These are phyloP conservation scores for Idaea biselata DNA, from an alignment of 2,888 invertebrate species.

Conservation along the genomic window DNA sequence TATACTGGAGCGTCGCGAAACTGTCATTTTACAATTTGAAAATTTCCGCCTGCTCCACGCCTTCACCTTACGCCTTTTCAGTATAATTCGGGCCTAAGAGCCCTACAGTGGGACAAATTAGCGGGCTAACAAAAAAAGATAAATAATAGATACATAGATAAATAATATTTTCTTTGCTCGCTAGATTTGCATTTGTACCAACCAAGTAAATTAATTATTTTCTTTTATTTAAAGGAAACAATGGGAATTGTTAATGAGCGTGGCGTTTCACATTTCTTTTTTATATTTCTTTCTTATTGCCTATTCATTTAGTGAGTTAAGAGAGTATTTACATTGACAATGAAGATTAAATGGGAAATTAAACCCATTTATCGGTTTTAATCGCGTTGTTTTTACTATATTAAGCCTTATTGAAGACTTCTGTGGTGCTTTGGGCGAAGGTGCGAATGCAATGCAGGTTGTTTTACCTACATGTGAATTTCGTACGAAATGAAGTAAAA, in stretches of 20 bases:
- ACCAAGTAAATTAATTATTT: conserved; percentile 64
- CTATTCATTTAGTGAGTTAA: conserved; percentile 49
- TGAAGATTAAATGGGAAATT: neutral
- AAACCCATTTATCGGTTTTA: neutral
- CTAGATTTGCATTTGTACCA: conserved; percentile 44
- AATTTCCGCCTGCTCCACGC: too few species aligned
- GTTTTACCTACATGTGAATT: too few species aligned
- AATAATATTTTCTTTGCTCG: conserved; percentile 13
- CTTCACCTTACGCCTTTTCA: too few species aligned
- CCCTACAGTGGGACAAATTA: neutral
- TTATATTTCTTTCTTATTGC: conserved; percentile 40
- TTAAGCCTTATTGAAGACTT: too few species aligned
- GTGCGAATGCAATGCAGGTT: too few species aligned
- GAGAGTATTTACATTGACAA: conserved; percentile 7
- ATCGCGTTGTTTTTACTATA: neutral
- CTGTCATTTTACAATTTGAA: too few species aligned
- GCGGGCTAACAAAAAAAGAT: conserved; percentile 5
- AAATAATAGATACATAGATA: conserved; percentile 8
- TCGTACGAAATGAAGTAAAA: too few species aligned
- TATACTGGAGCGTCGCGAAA: too few species aligned
- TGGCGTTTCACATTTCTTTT: conserved; percentile 47
- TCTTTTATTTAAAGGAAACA: conserved; percentile 61
- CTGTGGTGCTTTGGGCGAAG: too few species aligned
- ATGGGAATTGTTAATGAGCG: conserved; percentile 66
- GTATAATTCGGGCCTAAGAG: too few species aligned